These are phyloP conservation scores for Dascillus cervinus DNA, from an alignment of 2,888 invertebrate species.

Conservation along the genomic window DNA sequence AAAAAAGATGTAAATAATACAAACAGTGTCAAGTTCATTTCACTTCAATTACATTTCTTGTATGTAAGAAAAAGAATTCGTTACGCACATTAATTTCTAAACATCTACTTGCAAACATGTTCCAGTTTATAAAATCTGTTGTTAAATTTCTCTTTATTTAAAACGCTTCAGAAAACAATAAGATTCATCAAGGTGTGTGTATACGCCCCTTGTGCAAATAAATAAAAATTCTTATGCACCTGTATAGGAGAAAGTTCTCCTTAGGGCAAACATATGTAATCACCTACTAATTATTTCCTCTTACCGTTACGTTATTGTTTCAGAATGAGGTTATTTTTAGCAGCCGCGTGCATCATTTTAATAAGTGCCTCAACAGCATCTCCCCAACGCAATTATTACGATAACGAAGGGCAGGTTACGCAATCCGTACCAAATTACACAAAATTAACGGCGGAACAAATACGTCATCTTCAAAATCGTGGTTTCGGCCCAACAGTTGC, in stretches of 20 bases:
- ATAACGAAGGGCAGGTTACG: conserved; percentile 8
- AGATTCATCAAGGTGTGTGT: too few species aligned
- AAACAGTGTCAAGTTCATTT: too few species aligned
- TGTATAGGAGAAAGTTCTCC: neutral
- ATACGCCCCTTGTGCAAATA: too few species aligned
- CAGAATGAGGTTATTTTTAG: conserved; percentile 18
- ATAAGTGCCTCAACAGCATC: conserved; percentile 6
- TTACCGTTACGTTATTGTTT: too few species aligned
- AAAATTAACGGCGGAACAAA: conserved; percentile 17
- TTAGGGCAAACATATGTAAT: neutral
- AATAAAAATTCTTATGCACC: neutral
- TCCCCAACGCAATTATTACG: conserved; percentile 12
- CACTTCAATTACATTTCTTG: neutral
- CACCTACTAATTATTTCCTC: too few species aligned
- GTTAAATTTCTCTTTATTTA: too few species aligned
- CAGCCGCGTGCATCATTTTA: conserved; percentile 10
- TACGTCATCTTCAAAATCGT: conserved; percentile 18
- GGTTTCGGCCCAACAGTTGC: conserved; percentile 24
- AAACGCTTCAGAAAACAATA: neutral
- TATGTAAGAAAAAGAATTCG: neutral
- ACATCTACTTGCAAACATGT: too few species aligned
- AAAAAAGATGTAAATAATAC: too few species aligned
- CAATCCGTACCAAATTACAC: conserved; percentile 15
- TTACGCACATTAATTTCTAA: too few species aligned
- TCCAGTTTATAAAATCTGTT: too few species aligned